A percentile compares a stretch with the other conserved stretches of the same genome.
These are phyloP conservation scores for Ephydatia muelleri DNA, from an alignment of 37 sponge, comb jelly and placozoan genomes.

Conservation along the genomic window DNA sequence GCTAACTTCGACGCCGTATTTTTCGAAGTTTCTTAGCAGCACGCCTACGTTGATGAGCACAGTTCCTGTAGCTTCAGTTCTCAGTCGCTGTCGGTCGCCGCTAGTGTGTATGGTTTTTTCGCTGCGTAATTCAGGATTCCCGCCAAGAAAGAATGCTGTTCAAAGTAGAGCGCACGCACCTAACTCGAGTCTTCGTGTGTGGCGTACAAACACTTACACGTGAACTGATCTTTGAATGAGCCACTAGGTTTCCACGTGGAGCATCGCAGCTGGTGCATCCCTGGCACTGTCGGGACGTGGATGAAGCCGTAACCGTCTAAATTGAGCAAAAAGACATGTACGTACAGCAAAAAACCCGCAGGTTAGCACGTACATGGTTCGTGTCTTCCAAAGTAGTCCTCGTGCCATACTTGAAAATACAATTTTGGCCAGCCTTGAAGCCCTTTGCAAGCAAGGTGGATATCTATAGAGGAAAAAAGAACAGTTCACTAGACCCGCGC, in stretches of 20 bases:
- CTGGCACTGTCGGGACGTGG: constrained; percentile 92
- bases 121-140: constrained; percentile 76
- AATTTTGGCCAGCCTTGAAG: constrained; percentile 98
- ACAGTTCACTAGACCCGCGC: constrained; percentile 3
- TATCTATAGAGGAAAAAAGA: constrained; percentile 62
- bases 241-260: constrained; percentile 94
- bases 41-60: constrained; percentile 76
- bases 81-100: constrained; percentile 77
- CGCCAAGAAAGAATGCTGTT: constrained; percentile 91
- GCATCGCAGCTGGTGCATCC: constrained; percentile 85
- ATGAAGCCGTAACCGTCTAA: constrained; percentile 95
- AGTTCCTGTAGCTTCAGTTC: constrained; percentile 85
- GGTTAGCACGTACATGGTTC: constrained; percentile 89
- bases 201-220: constrained; percentile 39
- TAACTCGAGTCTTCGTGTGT: no score
- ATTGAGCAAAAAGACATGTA: constrained; percentile 88
- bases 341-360: constrained; percentile 13
- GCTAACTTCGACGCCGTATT: constrained; percentile 89
- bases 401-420: constrained; percentile 85
- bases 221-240: constrained; percentile 71
- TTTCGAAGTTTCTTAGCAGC: constrained; percentile 89
- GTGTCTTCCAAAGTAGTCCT: constrained; percentile 89
- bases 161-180: constrained; percentile 29
- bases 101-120: constrained; percentile 67
- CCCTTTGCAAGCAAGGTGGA: constrained; percentile 90